These are phyloP conservation scores for Bothrops alternatus DNA, from an alignment of 2,797 vertebrate species.

Conservation along the genomic window DNA sequence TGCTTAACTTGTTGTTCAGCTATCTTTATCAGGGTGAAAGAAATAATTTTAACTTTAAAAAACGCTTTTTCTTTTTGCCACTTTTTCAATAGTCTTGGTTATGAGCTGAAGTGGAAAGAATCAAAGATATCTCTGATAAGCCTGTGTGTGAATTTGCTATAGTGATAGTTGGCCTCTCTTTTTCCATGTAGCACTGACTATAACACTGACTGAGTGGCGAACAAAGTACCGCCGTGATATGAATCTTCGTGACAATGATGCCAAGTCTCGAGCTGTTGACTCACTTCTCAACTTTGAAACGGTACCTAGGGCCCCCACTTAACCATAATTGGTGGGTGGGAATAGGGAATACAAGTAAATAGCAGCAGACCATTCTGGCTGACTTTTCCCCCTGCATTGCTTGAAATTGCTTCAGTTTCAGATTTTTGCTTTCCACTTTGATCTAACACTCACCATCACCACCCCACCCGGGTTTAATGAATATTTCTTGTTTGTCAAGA, in stretches of 20 bases:
- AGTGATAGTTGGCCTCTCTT: neutral
- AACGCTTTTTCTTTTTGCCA: neutral
- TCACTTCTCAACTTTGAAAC: constrained; percentile 96
- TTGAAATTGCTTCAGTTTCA: neutral
- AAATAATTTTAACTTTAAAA: neutral
- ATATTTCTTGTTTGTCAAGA: neutral
- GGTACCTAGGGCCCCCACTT: constrained; percentile 65
- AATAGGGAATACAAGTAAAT: neutral
- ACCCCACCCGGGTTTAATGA: neutral
- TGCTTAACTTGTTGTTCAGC: neutral
- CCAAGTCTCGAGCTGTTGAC: constrained; percentile 89
- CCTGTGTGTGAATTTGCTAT: neutral
- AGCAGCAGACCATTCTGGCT: neutral
- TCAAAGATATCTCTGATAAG: neutral
- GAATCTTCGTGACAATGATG: constrained; percentile 88
- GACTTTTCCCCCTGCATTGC: neutral
- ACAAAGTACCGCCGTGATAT: constrained; percentile 92
- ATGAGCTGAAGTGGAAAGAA: neutral
- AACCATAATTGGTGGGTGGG: neutral
- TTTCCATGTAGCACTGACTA: constrained; percentile 80
- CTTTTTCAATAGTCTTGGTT: neutral
- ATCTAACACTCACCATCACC: no score
- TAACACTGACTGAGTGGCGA: constrained; percentile 95
- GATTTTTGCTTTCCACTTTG: neutral
- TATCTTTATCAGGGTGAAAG: neutral